Evolutionary conservation across 1,140 invertebrate genomes (phyloP), one percentile per base, ranked within the genome.

Genomic region (Papilio polyxenes): DNA sequence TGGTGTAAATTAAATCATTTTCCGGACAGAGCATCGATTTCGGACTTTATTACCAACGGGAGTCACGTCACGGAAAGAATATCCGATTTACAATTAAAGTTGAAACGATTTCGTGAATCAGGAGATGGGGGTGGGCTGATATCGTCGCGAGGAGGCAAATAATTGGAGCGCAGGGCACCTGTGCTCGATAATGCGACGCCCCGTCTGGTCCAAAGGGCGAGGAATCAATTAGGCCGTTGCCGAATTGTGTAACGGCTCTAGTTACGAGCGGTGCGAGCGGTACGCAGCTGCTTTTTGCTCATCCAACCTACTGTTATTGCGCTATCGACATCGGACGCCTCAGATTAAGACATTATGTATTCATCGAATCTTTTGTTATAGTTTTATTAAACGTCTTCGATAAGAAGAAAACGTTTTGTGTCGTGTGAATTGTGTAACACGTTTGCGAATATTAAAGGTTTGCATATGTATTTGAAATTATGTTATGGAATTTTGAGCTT

Each of bases 171-270:
- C 80, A 86, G 88, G 85, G 90, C 91, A 94, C 93, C 93, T 93
- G 93, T 90, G 92, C 87, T 90, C 92, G 88, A 92, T 94, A 94
- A 94, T 94, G 91, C 90, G 90, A 88, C 89, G 91, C 88, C 90
- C 91, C 90, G 91, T 93, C 92, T 92, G 91, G 89, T 81, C 92
- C 88, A 91, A 93, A 92, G 93, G 92, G 91, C 91, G 92, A 93
- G 89, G 91, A 94, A 93, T 94, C 93, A 94, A 94, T 94, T 93
- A 94, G 93, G 91, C 87, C 88, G 88, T 91, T 89, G 85, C 91
- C 88, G 90, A 94, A 92, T 92, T 94, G 92, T 89, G 91, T 93
- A 94, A 94, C 90, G 91, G 86, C 87, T 92, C 89, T 91, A 91
- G 91, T 94, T 94, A 94, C 92, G 92, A 92, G 89, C 91, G 88